Evolutionary conservation across 2,113 vertebrate species (phyloP).

Genomic region (Plecotus auritus): DNA sequence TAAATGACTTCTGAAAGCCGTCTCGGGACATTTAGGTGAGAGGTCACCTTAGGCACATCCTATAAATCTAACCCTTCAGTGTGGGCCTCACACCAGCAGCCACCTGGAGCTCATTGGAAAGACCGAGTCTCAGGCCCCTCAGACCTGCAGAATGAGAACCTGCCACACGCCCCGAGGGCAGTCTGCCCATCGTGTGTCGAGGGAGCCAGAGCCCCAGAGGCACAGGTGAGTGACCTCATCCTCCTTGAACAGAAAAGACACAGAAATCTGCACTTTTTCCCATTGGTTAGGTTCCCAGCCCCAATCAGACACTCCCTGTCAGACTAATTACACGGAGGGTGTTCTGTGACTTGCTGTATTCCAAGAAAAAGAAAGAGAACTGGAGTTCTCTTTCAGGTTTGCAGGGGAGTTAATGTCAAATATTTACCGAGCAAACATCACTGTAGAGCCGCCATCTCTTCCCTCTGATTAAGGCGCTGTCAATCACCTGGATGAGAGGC

Average conservation of each 20-base stretch:
- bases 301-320: conserved; percentile 36
- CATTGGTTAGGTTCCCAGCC: not conserved
- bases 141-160: fast-evolving
- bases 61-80: fast-evolving
- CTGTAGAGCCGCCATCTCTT: conserved; percentile 43
- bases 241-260: not conserved
- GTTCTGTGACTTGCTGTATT: conserved; percentile 58
- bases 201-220: fast-evolving
- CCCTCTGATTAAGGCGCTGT: conserved; percentile 63
- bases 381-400: conserved; percentile 72
- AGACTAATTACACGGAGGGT: conserved; percentile 58
- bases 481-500: conserved; percentile 48
- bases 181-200: fast-evolving
- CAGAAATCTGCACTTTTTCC: not conserved
- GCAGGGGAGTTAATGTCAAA: conserved; percentile 70
- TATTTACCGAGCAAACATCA: conserved; percentile 74
- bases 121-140: not conserved
- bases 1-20: fast-evolving
- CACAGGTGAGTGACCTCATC: not conserved
- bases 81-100: not conserved
- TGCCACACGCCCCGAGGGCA: fast-evolving
- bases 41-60: fast-evolving
- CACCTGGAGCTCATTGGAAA: not conserved
- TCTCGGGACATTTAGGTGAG: fast-evolving
- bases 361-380: conserved; percentile 65